These are phyloP conservation scores for Limnephilus auricula DNA, from an alignment of 2,888 invertebrate species.

Conservation along the genomic window DNA sequence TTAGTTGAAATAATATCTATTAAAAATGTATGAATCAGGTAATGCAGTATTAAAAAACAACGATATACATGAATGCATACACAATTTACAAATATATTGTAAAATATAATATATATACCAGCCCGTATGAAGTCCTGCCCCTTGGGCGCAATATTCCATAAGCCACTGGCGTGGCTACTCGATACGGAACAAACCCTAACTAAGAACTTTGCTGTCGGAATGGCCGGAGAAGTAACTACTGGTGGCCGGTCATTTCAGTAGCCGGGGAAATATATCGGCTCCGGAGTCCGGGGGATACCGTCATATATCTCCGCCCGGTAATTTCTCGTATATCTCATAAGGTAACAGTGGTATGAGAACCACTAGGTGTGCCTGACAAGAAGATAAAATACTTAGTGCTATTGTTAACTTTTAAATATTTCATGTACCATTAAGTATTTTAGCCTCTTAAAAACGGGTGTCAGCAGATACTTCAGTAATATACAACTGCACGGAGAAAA, in stretches of 20 bases:
- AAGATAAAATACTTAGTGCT: background rate
- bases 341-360: background rate
- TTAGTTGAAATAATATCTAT: too few species aligned
- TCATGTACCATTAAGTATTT: too few species aligned
- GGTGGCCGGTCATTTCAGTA: slow-evolving; percentile 24
- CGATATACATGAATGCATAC: background rate
- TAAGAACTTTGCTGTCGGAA: background rate
- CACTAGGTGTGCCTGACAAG: background rate
- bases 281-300: background rate
- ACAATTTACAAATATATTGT: background rate
- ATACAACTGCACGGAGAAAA: too few species aligned
- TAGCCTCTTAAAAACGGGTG: too few species aligned
- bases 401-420: background rate
- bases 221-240: background rate
- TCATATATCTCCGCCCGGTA: slow-evolving; percentile 7
- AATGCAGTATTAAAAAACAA: background rate
- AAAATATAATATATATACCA: background rate
- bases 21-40: too few species aligned
- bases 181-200: background rate
- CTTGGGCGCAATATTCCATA: background rate
- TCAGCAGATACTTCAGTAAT: too few species aligned
- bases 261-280: background rate
- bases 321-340: slow-evolving; percentile 1
- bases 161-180: background rate
- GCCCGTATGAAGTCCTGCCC: background rate